Evolutionary conservation across 2,113 vertebrate genomes (phyloP), one percentile per base, ranked within the genome.

Genomic region (Thalassoma bifasciatum): DNA sequence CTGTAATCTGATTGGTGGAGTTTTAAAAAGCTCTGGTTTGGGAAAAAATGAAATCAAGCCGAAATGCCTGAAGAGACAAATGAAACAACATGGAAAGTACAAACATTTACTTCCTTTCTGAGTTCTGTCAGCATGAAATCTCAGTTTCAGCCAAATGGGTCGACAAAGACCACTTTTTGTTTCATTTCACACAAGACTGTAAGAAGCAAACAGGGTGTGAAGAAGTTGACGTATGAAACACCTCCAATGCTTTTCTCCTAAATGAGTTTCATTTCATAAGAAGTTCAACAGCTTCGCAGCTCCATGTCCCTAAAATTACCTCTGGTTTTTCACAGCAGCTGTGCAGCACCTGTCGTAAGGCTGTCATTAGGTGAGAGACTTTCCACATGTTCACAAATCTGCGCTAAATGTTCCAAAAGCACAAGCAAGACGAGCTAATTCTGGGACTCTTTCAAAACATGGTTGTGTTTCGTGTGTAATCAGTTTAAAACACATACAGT

Each of bases 201-300:
- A 17, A 14, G 4, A 14, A 16, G 13, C 13, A 16, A 5, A 44
- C 42, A 44, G 42, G 13, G 16, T 44, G 13, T 44, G 13, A 14
- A 44, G 40, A 13, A 44, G 13, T 40, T 30, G 61, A 72, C 2
- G 17, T n/a, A 5, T 14, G 4, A 2, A 51, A 40, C 42, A 24
- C 64, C 61, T 59, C 40, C 75, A 38, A 57, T 30, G 7, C 52
- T 51, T 52, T 34, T 16, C 16, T 51, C 66, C n/a, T 7, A 63
- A 72, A 78, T 30, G 16, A 81, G 74, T 49, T 73, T 59, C 53
- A 64, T 82, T 75, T 79, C 58, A 68, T 50, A 10, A 60, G 7
- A 64, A 34, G 60, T 24, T 59, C 58, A 81, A 26, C 66, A 40
- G 57, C 66, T 64, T 49, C 0, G 5, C 72, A 42, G 69, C 38